phyloP scores from a whole-genome alignment of 2,113 vertebrate species.

The Equus przewalskii region DNA sequence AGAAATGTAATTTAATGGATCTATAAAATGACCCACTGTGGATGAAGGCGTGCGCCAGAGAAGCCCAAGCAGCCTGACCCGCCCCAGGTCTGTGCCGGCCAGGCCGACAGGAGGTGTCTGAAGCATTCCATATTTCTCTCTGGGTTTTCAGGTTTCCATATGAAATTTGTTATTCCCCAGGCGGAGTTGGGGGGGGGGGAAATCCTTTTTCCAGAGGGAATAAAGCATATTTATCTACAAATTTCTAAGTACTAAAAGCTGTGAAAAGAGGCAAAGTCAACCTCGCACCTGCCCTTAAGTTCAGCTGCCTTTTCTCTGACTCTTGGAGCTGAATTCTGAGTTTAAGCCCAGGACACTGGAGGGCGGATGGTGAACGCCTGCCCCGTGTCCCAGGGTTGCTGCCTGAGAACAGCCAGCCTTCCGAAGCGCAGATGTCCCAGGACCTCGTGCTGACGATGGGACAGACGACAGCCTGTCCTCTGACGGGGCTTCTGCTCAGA shows the following conservation, averaged over 20 bases:
- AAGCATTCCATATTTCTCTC: conserved; percentile 59
- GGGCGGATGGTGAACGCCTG: background rate
- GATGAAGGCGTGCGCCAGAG: conserved; percentile 79
- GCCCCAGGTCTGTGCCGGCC: conserved; percentile 61
- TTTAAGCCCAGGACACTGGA: background rate
- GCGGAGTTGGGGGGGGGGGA: background rate
- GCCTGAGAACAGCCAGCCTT: background rate
- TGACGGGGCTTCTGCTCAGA: background rate
- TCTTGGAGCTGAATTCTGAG: background rate
- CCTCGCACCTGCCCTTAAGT: conserved; percentile 40
- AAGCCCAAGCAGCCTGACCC: conserved; percentile 76
- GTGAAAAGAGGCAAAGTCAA: background rate
- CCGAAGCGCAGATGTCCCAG: background rate
- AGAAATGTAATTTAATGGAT: conserved; percentile 87
- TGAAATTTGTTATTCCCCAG: conserved; percentile 58
- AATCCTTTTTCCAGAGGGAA: conserved; percentile 55
- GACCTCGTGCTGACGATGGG: background rate
- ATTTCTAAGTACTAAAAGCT: conserved; percentile 49
- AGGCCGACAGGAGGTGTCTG: conserved; percentile 26
- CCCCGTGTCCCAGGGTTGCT: background rate
- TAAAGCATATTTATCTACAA: conserved; percentile 27
- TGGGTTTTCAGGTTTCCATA: conserved; percentile 52
- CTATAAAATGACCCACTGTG: conserved; percentile 84
- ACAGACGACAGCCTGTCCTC: background rate
- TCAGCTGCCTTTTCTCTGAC: background rate